phyloP scores from a whole-genome alignment of 2,888 invertebrate genomes.

The Stenichneumon culpator region DNA sequence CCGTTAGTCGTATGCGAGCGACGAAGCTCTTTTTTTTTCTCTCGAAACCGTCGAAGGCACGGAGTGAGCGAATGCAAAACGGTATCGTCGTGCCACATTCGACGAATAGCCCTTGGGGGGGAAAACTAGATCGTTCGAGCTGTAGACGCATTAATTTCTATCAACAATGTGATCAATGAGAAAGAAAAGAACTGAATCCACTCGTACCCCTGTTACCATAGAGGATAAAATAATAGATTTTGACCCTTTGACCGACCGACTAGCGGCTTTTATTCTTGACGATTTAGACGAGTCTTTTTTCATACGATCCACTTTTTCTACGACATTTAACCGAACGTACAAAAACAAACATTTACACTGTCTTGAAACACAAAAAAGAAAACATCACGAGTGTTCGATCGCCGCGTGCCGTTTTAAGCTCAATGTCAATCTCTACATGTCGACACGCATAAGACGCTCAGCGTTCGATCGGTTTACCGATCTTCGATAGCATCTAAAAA shows the following conservation, averaged over 20 bases:
- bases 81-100: not conserved
- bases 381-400: constrained; percentile 39
- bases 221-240: constrained; percentile 34
- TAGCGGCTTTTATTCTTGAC: constrained; percentile 61
- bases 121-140: constrained; percentile 9
- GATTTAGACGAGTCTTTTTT: constrained; percentile 57
- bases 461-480: constrained; percentile 38
- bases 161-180: constrained; percentile 38
- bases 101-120: constrained; percentile 4
- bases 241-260: constrained; percentile 47
- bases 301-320: constrained; percentile 69
- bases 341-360: constrained; percentile 62
- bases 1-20: constrained; percentile 16
- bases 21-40: not conserved
- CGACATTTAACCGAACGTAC: constrained; percentile 70
- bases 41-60: constrained; percentile 10
- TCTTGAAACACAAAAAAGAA: constrained; percentile 27
- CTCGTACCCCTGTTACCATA: constrained; percentile 23
- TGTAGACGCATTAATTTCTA: constrained; percentile 33
- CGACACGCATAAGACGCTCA: constrained; percentile 33
- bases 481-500: not conserved
- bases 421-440: constrained; percentile 40
- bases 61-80: not conserved
- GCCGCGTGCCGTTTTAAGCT: constrained; percentile 30
- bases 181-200: constrained; percentile 61